Base-by-base conservation (phyloP, 2,888 invertebrate genomes). In the Lithosia quadra region DNA sequence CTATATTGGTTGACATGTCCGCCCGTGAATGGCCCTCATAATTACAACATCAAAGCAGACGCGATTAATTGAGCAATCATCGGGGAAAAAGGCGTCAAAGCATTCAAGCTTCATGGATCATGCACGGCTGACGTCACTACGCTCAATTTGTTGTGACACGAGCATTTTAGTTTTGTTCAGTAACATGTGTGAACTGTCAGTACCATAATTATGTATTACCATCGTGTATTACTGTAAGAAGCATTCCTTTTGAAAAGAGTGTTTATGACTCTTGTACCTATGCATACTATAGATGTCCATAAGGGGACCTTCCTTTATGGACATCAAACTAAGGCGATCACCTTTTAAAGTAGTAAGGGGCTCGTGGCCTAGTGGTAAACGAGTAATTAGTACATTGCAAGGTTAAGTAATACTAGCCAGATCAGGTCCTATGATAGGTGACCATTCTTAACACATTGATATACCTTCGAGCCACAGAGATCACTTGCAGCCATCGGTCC, bases 61-160 rank as follows among this genome's bases (percentile, higher is more conserved):
- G 85, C 82, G 84, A 87, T 89, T 89, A 91, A 92, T 91, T 90
- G 90, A 90, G 89, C 90, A 88, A 85, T 85, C 84, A 86, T 80
- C 80, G 84, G 86, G 85, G 84, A 77, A 81, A 79, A 79, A 77
- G 78, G 77, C 76, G 79, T 78, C 80, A 76, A 81, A 84, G 84
- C 80, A 81, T 79, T 79, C 78, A 75, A 61, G 67, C 84, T 85
- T 85, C 88, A 88, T 83, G 87, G 84, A 72, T 81, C 81, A 71
- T 58, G 70, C 70, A 49, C 64, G 82, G 71, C 79, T 90, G 86
- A 88, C 90, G 85, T 86, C 86, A 80, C 61, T 85, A 86, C 88
- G 90, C 83, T 69, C 88, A 81, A 91, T 92, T 92, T 86, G 81
- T 76, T 67, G 67, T 76, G 79, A 84, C 91, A 90, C 91, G 85